Base-by-base conservation (phyloP, 2,797 vertebrate species). In the Micrastur ruficollis region DNA sequence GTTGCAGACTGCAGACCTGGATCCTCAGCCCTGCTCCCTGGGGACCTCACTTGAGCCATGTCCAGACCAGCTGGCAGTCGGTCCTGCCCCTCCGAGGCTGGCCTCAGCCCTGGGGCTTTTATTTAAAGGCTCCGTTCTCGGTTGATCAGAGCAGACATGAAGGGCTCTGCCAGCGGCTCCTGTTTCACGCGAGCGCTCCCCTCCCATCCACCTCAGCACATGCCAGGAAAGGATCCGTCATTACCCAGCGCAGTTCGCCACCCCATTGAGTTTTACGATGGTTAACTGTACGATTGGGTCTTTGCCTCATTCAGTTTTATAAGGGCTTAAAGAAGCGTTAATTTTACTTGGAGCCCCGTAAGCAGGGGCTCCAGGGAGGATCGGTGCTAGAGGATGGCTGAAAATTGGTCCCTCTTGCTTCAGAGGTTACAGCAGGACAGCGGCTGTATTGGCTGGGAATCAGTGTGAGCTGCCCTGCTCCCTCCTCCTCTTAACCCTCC, bases 141-240 rank as follows among this genome's bases (percentile, higher is more conserved):
- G 44, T 3, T 0, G 12, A 4, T 31, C 58, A 8, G 66, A 53
- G 70, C 74, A 50, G 68, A 20, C 1, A 0, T 0, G 40, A 32
- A 81, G 36, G 70, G 86, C 62, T 89, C 73, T 71, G 83, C 86
- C 88, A 70, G 75, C 53, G 1, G 58, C 53, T 94, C 90, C 73
- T 0, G 1, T 26, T 81, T 42, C 81, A 19, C 0, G 17, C 1
- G 1, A 81, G 67, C 6, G 1, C 40, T 68, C 26, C 34, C 66
- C 67, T 74, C 56, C 67, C 2, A 5, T 9, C 47, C 32, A 52
- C 82, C 89, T 31, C 86, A 55, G 86, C 86, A 6, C 53, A 2
- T 1, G 66, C 76, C 90, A 88, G 75, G 63, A 47, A 34, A 21
- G 36, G 73, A 61, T 18, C 89, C 9, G 7, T 79, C 73, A 5